Percentiles rank a stretch among this genome's conserved stretches.
Conservation (phyloP, 2,113 vertebrate species). For the Diadophis punctatus region DNA sequence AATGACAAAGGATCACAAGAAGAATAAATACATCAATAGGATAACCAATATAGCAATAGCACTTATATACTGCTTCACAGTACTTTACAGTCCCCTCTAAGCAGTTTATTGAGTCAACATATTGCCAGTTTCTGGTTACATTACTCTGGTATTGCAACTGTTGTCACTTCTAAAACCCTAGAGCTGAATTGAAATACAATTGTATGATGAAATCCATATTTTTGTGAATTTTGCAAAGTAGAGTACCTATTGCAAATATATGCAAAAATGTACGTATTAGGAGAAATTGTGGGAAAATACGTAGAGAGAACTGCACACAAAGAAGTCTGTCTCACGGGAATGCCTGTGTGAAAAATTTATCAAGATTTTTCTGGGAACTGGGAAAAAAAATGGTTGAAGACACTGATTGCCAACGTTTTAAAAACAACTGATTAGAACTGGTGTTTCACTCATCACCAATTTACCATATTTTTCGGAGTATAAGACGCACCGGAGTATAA, state of each 20-base stretch:
- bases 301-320: not conserved
- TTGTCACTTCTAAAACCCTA: not conserved
- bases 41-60: too few species aligned
- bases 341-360: not conserved
- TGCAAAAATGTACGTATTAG: not conserved
- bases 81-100: too few species aligned
- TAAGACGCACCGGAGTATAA: too few species aligned
- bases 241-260: not conserved
- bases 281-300: not conserved
- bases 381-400: not conserved
- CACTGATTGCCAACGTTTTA: not conserved
- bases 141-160: not conserved
- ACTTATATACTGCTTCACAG: too few species aligned
- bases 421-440: not conserved
- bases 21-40: too few species aligned
- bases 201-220: not conserved
- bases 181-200: not conserved
- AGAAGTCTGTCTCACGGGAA: not conserved
- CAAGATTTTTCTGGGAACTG: not conserved
- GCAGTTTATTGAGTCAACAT: too few species aligned
- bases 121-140: not conserved
- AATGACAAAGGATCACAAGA: too few species aligned
- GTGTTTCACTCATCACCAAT: not conserved
- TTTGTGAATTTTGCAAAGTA: not conserved
- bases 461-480: too few species aligned